Percentiles rank a stretch among this genome's conserved stretches.
Conservation (phyloP, 2,797 vertebrate species). For the Leptatherina wallacei region DNA sequence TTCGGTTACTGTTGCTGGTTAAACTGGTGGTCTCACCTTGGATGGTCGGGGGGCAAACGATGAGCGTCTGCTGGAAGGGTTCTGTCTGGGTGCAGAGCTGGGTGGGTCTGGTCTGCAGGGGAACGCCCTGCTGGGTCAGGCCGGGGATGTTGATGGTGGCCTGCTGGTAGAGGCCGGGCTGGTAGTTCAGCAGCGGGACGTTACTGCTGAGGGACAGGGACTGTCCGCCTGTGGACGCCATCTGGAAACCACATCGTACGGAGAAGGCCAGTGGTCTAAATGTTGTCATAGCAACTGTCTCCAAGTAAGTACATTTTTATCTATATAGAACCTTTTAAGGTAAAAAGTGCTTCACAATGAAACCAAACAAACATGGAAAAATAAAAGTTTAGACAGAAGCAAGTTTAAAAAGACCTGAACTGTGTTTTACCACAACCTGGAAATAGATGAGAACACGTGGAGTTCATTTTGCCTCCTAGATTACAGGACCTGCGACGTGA, state of each 20-base stretch:
- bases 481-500: no score
- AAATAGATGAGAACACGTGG: no score
- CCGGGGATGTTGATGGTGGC: constrained; percentile 95
- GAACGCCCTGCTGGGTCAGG: constrained; percentile 92
- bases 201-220: constrained; percentile 95
- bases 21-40: constrained; percentile 86
- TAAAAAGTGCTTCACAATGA: no score
- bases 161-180: constrained; percentile 94
- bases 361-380: no score
- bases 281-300: neutral
- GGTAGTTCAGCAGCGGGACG: constrained; percentile 94
- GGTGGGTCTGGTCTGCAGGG: constrained; percentile 91
- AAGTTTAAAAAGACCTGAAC: no score
- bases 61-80: constrained; percentile 97
- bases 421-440: no score
- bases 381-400: no score
- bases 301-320: no score
- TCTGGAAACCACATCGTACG: constrained; percentile 74
- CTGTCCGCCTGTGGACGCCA: constrained; percentile 92
- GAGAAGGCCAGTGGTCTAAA: accelerated
- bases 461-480: no score
- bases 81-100: constrained; percentile 95
- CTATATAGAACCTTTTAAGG: no score
- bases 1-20: neutral
- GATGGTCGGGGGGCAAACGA: constrained; percentile 96